A percentile compares a stretch with the other conserved stretches of the same genome.
Conservation (phyloP, 2,888 invertebrate genomes). For the Neoaliturus tenellus region DNA sequence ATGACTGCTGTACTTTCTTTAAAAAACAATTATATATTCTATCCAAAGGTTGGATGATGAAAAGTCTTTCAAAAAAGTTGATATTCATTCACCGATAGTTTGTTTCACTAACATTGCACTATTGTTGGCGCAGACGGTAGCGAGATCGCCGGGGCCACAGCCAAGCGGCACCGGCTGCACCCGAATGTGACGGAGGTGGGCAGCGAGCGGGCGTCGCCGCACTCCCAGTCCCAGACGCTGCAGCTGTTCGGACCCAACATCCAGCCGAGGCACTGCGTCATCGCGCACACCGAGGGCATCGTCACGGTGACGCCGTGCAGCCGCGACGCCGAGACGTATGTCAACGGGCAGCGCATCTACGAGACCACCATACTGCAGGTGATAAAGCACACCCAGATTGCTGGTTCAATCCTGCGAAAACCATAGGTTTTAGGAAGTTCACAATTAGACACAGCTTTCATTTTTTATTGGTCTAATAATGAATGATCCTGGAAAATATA, state of each 20-base stretch:
- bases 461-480: no score
- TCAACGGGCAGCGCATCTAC: constrained; percentile 94
- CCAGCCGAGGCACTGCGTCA: constrained; percentile 96
- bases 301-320: constrained; percentile 96
- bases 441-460: no score
- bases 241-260: constrained; percentile 94
- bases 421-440: no score
- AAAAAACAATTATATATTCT: no score
- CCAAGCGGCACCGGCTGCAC: constrained; percentile 75
- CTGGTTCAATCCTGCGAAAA: no score
- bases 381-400: no score
- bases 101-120: no score
- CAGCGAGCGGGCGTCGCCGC: constrained; percentile 81
- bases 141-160: constrained; percentile 73
- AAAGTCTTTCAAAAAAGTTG: no score
- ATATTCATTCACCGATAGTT: no score
- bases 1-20: no score
- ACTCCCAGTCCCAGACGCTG: constrained; percentile 74
- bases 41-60: no score
- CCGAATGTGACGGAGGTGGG: constrained; percentile 83
- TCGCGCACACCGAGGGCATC: constrained; percentile 93
- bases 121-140: constrained; percentile 72
- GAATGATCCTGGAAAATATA: no score
- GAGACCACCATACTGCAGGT: constrained; percentile 95
- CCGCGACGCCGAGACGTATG: constrained; percentile 95